These are phyloP conservation scores for Epizoanthus scotinus DNA, from an alignment of 92 coral and sea anemone species.

Conservation along the genomic window DNA sequence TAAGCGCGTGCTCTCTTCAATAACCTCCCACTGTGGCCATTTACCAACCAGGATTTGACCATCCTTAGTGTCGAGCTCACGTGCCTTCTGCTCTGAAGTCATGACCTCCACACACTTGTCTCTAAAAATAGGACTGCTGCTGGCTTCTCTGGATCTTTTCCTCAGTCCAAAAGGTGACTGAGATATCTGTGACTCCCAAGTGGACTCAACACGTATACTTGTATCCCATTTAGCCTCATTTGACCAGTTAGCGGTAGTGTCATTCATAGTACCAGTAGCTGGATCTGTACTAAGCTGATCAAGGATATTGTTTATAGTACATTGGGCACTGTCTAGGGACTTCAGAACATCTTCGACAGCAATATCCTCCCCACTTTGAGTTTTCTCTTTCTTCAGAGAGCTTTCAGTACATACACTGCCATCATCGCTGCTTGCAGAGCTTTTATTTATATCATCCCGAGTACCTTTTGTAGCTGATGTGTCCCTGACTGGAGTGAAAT, in stretches of 20 bases:
- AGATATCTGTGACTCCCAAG: not conserved
- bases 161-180: slow-evolving; percentile 27
- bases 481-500: slow-evolving; percentile 51
- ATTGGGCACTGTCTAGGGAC: slow-evolving; percentile 35
- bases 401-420: not conserved
- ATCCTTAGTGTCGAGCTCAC: not conserved
- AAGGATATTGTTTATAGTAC: slow-evolving; percentile 26
- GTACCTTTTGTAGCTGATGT: not conserved
- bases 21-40: slow-evolving; percentile 22
- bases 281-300: slow-evolving; percentile 8
- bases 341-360: slow-evolving; percentile 17
- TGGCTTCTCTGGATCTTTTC: not conserved
- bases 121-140: not conserved
- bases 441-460: not conserved
- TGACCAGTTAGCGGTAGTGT: not conserved
- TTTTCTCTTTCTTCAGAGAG: not conserved
- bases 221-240: not conserved
- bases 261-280: not conserved
- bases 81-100: not conserved
- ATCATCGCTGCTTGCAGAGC: not conserved
- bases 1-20: slow-evolving; percentile 9
- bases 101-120: not conserved
- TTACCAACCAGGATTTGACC: not conserved
- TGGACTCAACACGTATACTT: not conserved
- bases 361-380: not conserved